These are phyloP conservation scores for Drosophila histrio DNA, from an alignment of 2,888 invertebrate species.

Conservation along the genomic window DNA sequence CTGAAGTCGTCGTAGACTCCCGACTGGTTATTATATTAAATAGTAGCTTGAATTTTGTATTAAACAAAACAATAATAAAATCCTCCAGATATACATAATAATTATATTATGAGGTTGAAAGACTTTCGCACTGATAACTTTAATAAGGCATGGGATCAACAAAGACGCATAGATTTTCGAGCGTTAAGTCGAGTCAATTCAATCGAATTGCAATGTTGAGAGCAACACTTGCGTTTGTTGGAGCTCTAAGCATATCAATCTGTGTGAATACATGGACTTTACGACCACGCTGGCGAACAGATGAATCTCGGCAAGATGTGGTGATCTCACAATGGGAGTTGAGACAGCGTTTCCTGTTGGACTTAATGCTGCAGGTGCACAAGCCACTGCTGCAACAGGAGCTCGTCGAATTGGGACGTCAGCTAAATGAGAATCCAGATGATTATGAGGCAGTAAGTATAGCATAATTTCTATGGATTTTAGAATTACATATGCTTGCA, in stretches of 20 bases:
- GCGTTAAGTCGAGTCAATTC: background rate
- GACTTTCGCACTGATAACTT: background rate
- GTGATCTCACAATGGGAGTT: constrained; percentile 6
- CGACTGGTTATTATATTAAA: no score
- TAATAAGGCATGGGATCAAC: constrained; percentile 24
- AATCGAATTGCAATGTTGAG: constrained; percentile 31
- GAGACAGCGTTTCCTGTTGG: constrained; percentile 64
- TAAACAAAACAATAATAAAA: no score
- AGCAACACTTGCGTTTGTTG: constrained; percentile 6
- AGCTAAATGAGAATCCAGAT: constrained; percentile 48
- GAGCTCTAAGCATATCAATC: constrained; percentile 14
- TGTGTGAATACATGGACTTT: constrained; percentile 25
- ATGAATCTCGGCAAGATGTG: background rate
- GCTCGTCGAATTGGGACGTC: constrained; percentile 54
- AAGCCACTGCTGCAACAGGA: constrained; percentile 68
- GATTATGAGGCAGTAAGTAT: constrained; percentile 55
- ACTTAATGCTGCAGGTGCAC: constrained; percentile 72
- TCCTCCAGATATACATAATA: no score
- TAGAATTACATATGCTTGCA: background rate
- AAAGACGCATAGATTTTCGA: background rate
- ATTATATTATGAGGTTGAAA: no score
- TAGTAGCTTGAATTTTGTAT: no score
- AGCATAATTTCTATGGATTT: background rate
- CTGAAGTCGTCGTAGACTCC: no score
- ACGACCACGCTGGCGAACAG: constrained; percentile 19